Evolutionary conservation across 2,888 invertebrate genomes (phyloP).

Genomic region (Eurytoma californica): DNA sequence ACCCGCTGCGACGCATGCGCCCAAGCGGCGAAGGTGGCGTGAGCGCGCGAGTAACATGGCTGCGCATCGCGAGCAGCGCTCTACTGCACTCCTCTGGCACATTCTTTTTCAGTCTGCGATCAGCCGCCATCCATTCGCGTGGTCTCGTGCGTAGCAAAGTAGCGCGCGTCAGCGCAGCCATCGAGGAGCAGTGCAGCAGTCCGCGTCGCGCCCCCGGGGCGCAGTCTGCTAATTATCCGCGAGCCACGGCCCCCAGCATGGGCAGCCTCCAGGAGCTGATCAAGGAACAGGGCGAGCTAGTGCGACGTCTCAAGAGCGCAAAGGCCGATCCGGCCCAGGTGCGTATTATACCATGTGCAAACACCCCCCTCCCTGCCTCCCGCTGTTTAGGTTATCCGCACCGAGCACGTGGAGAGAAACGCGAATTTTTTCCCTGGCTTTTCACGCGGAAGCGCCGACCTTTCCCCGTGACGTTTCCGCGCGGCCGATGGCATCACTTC

Average conservation of each 20-base stretch:
- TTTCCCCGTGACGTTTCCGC: background rate
- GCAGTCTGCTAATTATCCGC: too few relatives aligned
- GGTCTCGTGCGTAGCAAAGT: background rate
- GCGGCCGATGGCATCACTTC: background rate
- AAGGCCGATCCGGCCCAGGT: conserved; percentile 89
- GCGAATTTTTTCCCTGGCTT: conserved; percentile 30
- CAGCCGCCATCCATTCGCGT: conserved; percentile 18
- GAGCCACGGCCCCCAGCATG: conserved; percentile 15
- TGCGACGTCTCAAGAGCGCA: conserved; percentile 87
- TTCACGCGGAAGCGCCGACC: background rate
- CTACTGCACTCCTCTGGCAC: background rate
- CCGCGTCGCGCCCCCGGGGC: too few relatives aligned
- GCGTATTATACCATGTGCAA: conserved; percentile 2
- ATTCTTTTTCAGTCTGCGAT: conserved; percentile 7
- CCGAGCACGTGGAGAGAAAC: conserved; percentile 43
- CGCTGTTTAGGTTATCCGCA: conserved; percentile 20
- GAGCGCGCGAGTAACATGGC: conserved; percentile 1
- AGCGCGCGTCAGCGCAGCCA: too few relatives aligned
- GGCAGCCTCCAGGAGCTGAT: conserved; percentile 69
- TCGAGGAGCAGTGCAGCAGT: too few relatives aligned
- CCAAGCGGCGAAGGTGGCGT: background rate
- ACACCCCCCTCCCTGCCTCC: conserved; percentile 58
- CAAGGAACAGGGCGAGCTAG: conserved; percentile 86
- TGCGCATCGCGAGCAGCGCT: background rate
- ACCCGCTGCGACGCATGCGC: conserved; percentile 7